Conservation (phyloP, 1,140 invertebrate species). For the Leptinotarsa lineolata region DNA sequence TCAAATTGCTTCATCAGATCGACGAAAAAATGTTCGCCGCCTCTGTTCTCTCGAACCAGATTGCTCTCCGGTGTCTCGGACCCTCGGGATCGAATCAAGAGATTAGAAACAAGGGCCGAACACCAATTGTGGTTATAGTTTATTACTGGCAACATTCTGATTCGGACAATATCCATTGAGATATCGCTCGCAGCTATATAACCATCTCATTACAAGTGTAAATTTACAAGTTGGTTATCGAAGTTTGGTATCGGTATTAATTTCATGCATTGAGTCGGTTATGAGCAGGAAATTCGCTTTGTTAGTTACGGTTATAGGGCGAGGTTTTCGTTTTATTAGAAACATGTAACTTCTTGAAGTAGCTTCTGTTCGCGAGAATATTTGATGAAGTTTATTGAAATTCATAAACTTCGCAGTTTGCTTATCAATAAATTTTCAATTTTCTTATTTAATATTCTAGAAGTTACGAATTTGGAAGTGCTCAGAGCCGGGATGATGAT, state of each 20-base stretch:
- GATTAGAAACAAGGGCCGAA: constrained; percentile 1
- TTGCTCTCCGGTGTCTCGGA: neutral
- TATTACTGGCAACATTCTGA: constrained; percentile 9
- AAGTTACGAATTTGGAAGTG: no score
- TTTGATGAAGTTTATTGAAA: no score
- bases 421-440: no score
- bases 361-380: no score
- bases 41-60: neutral
- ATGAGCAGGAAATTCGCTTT: neutral
- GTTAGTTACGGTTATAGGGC: no score
- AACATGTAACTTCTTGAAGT: no score
- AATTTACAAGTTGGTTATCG: constrained; percentile 18
- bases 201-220: neutral
- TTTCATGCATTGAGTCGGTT: constrained; percentile 1
- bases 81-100: constrained; percentile 5
- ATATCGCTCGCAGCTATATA: neutral
- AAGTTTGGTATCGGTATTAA: constrained; percentile 15
- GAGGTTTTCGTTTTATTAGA: no score
- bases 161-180: constrained; percentile 7
- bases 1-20: neutral
- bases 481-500: no score
- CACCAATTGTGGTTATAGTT: constrained; percentile 12
- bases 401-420: no score
- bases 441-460: no score
- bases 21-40: neutral